A percentile compares a stretch with the other conserved stretches of the same genome.
phyloP scores from a whole-genome alignment of 2,113 vertebrate species.

The Catharus bicknelli region DNA sequence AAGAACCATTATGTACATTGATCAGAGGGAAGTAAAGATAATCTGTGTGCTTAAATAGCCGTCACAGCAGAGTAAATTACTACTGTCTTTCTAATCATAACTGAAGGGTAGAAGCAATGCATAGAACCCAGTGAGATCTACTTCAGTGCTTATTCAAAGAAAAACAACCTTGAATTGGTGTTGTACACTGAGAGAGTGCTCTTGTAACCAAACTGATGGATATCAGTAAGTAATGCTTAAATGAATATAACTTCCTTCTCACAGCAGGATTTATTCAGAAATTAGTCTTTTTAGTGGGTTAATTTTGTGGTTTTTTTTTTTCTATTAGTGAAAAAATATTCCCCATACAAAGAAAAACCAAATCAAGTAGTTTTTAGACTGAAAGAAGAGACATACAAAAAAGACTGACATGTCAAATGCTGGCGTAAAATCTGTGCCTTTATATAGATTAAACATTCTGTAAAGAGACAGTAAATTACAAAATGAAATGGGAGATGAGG shows the following conservation, averaged over 20 bases:
- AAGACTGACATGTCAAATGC: conserved; percentile 11
- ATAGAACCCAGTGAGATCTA: neutral
- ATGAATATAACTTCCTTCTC: neutral
- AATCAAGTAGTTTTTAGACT: neutral
- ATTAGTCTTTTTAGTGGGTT: neutral
- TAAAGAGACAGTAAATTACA: conserved; percentile 37
- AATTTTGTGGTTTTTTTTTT: neutral
- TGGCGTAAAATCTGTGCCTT: conserved; percentile 32
- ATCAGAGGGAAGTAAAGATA: neutral
- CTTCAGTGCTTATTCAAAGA: neutral
- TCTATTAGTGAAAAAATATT: neutral
- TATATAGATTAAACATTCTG: conserved; percentile 52
- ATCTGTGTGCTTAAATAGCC: neutral
- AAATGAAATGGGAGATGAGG: conserved; percentile 22
- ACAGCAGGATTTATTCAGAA: neutral
- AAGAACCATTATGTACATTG: neutral
- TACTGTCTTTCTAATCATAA: neutral
- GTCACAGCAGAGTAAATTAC: neutral
- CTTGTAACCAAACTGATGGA: neutral
- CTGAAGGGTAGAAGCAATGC: neutral
- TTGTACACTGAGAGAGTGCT: neutral
- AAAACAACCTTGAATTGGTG: neutral
- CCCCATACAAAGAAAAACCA: neutral
- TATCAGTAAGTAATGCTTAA: neutral
- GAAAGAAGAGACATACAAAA: neutral